phyloP scores from a whole-genome alignment of 2,113 vertebrate species.

The Martes martes region DNA sequence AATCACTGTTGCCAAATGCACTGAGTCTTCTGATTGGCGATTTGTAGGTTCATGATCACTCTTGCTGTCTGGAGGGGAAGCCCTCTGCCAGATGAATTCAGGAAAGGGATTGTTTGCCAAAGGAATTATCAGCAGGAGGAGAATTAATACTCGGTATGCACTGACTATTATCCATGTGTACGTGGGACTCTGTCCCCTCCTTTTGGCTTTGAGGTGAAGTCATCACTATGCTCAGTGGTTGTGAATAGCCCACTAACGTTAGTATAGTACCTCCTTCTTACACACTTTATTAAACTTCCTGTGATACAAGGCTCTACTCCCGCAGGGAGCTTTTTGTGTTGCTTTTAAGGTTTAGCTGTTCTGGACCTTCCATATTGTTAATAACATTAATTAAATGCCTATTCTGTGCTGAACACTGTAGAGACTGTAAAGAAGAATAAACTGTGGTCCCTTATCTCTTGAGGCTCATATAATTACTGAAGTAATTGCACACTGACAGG shows the following conservation, averaged over 20 bases:
- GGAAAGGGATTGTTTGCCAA: background rate
- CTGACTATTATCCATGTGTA: background rate
- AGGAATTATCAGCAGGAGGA: background rate
- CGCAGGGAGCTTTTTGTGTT: background rate
- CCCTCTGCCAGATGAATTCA: background rate
- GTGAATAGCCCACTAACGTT: background rate
- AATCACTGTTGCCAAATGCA: background rate
- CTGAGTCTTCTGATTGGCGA: background rate
- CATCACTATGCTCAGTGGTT: background rate
- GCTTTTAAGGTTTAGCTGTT: slow-evolving; percentile 20
- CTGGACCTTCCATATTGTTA: slow-evolving; percentile 6
- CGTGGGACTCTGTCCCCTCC: background rate
- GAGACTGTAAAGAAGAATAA: background rate
- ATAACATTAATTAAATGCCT: background rate
- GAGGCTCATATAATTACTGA: background rate
- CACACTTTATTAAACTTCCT: background rate
- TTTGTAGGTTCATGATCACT: background rate
- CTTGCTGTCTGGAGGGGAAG: background rate
- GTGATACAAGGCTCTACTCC: background rate
- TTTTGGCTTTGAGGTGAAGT: background rate
- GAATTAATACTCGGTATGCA: background rate
- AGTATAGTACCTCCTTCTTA: background rate
- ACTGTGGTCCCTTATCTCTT: background rate
- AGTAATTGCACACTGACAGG: background rate
- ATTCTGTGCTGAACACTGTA: background rate